phyloP scores from a whole-genome alignment of 1,140 invertebrate genomes.

The Apocrypta bakeri region DNA sequence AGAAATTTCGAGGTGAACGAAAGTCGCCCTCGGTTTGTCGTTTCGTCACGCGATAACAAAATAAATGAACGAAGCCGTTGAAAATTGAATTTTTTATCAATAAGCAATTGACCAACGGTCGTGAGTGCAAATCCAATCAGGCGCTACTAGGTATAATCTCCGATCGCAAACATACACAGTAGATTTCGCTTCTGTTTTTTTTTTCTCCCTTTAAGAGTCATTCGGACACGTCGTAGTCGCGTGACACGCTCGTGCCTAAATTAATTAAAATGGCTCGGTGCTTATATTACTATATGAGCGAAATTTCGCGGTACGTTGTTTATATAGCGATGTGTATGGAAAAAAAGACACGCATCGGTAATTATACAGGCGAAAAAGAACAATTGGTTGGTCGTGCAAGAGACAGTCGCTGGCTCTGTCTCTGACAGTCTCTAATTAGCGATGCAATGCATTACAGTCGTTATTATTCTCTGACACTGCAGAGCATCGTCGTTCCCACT shows the following conservation, averaged over 20 bases:
- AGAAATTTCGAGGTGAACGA: neutral
- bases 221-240: neutral
- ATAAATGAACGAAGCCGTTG: too few relatives aligned
- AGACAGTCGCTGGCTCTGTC: neutral
- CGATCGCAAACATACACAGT: too few relatives aligned
- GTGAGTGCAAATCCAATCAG: too few relatives aligned
- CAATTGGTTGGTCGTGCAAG: neutral
- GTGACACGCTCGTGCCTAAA: constrained; percentile 1
- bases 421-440: constrained; percentile 8
- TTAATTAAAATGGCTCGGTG: constrained; percentile 36
- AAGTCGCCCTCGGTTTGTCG: too few relatives aligned
- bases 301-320: too few relatives aligned
- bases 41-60: neutral
- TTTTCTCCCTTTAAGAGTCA: neutral
- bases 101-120: neutral
- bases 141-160: too few relatives aligned
- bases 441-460: neutral
- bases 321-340: neutral
- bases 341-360: neutral
- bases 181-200: too few relatives aligned
- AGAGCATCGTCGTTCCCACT: neutral
- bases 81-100: neutral
- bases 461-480: neutral
- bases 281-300: neutral
- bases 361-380: neutral